Percentiles rank a stretch among this genome's conserved stretches.
phyloP scores from a whole-genome alignment of 2,888 invertebrate species.

The Spodoptera picta region DNA sequence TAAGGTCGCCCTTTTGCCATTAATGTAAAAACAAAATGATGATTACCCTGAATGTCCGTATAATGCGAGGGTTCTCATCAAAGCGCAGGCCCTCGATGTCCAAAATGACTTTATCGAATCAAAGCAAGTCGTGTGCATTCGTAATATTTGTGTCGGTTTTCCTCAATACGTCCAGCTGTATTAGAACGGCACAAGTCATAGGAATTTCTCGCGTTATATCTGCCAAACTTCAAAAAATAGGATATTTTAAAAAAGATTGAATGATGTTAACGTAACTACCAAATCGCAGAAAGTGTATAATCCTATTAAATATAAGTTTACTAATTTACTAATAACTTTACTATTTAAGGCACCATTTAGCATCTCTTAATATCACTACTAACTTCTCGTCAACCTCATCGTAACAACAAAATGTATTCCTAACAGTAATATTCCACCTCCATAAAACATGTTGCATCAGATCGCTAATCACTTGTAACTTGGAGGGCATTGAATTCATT shows the following conservation, averaged over 20 bases:
- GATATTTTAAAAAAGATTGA: no score
- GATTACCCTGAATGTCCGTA: background rate
- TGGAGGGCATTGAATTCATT: constrained; percentile 26
- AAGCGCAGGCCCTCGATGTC: constrained; percentile 9
- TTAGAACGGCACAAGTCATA: constrained; percentile 16
- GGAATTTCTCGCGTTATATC: background rate
- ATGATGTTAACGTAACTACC: background rate
- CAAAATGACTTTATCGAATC: constrained; percentile 41
- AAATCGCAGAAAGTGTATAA: constrained; percentile 40
- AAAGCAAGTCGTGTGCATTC: constrained; percentile 10
- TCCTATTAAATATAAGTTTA: constrained; percentile 9
- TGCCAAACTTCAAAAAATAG: no score
- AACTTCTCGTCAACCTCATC: constrained; percentile 2
- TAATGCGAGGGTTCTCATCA: background rate
- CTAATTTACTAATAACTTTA: no score
- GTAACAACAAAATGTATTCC: background rate
- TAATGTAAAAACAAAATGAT: background rate
- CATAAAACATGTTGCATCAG: constrained; percentile 2
- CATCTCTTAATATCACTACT: constrained; percentile 5
- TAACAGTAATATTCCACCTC: background rate
- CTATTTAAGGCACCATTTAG: no score
- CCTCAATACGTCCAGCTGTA: constrained; percentile 36
- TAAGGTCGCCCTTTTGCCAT: background rate
- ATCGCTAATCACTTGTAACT: constrained; percentile 26
- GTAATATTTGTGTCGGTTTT: constrained; percentile 38